phyloP scores from a whole-genome alignment of 2,113 vertebrate species.

The Bos indicus region DNA sequence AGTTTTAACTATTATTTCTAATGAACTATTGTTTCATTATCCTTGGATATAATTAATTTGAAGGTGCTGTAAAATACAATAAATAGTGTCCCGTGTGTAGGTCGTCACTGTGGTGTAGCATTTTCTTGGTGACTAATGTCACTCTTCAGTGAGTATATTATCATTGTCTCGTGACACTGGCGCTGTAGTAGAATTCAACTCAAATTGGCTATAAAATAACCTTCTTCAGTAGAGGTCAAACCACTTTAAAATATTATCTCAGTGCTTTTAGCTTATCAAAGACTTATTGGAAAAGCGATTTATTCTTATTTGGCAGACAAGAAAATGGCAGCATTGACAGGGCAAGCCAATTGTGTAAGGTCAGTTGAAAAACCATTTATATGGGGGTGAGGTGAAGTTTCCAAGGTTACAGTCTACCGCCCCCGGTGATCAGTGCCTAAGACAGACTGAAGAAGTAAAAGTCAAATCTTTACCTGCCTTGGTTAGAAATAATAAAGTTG shows the following conservation, averaged over 20 bases:
- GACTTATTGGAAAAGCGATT: conserved; percentile 17
- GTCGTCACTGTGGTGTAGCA: background rate
- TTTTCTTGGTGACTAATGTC: background rate
- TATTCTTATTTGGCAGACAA: background rate
- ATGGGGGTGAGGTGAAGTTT: background rate
- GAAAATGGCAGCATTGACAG: background rate
- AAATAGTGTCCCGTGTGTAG: background rate
- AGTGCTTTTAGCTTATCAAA: background rate
- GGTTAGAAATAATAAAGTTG: background rate
- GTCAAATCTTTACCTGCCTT: background rate
- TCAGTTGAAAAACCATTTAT: conserved; percentile 27
- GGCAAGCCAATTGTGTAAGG: background rate
- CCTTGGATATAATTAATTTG: background rate
- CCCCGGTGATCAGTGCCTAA: background rate
- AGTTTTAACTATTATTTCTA: background rate
- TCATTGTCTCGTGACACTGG: background rate
- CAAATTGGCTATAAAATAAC: background rate
- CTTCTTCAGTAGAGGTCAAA: conserved; percentile 1
- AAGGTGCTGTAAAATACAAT: background rate
- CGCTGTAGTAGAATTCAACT: background rate
- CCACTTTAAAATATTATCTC: conserved; percentile 13
- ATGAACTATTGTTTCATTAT: background rate
- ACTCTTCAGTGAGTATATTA: background rate
- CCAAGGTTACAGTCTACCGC: background rate
- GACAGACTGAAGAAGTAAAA: background rate